These are phyloP conservation scores for Agriotes lineatus DNA, from an alignment of 2,888 invertebrate species.

Conservation along the genomic window DNA sequence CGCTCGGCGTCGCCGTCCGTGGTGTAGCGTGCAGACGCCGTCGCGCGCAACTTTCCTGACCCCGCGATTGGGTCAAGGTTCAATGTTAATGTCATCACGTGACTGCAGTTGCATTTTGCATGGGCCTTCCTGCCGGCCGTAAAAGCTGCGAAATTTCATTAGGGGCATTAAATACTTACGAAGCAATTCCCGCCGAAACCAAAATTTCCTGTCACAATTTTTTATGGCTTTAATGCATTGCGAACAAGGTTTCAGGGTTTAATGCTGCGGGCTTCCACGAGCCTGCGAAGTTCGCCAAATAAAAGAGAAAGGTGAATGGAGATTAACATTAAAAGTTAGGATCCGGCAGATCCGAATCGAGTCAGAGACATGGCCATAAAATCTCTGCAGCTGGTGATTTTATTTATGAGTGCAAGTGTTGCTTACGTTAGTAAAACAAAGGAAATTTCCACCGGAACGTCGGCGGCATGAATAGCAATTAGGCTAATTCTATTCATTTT, in stretches of 20 bases:
- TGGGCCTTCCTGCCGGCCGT: conserved; percentile 27
- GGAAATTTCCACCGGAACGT: too few relatives aligned
- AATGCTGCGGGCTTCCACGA: too few relatives aligned
- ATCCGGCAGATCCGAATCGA: too few relatives aligned
- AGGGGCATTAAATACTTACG: not conserved
- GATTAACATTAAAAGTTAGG: too few relatives aligned
- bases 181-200: not conserved
- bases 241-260: not conserved
- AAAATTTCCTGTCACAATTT: not conserved
- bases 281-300: too few relatives aligned
- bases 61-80: conserved; percentile 63
- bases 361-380: too few relatives aligned
- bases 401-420: too few relatives aligned
- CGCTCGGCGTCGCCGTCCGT: conserved; percentile 57
- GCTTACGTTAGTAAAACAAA: too few relatives aligned
- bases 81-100: conserved; percentile 60
- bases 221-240: not conserved
- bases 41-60: conserved; percentile 65
- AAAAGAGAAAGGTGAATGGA: too few relatives aligned
- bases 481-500: too few relatives aligned
- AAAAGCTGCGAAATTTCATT: conserved; percentile 13
- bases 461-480: too few relatives aligned
- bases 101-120: conserved; percentile 59
- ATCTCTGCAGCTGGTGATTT: too few relatives aligned
- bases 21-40: conserved; percentile 67